Evolutionary conservation across 64 coral and sea anemone genomes (phyloP), one percentile per base, ranked within the genome.

Genomic region (Porites australiensis): DNA sequence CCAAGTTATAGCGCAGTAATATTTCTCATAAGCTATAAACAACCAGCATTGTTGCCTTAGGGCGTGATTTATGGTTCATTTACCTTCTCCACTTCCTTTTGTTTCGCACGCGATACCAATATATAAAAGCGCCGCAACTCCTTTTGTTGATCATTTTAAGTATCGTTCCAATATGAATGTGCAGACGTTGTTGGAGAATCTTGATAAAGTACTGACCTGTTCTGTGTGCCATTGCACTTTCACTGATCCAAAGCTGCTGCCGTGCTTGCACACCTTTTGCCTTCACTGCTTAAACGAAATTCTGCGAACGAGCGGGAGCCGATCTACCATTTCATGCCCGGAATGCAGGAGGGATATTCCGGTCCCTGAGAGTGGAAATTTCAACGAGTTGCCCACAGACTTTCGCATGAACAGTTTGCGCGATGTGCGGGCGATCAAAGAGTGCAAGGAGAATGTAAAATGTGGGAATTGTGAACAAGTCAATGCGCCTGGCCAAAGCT

Each of bases 201-300:
- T 87, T 37, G 50, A 67, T 11, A 48, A 87, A 21, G 66, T 73
- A 45, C 5, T 87, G 5, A 50, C 64, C 21, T 87, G 84, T 54
- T 18, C 44, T 13, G 64, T 87, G 48, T 87, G 67, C n/a, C n/a
- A 5, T 48, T 22, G 37, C n/a, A 87, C 46, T 13, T 87, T 52
- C 15, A 58, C 45, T 23, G n/a, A 54, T 50, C 84, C 43, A 71
- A 87, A 87, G 19, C 50, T 58, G 84, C 20, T 87, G 49, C 84
- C 84, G 8, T 87, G 84, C 7, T 23, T 72, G 22, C 84, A 87
- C 27, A 87, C 11, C 22, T 72, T 87, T 57, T 87, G 84, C 27
- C 20, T 87, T 7, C 47, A 72, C 5, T 87, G 85, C 50, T 64
- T 86, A 47, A 86, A 86, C 82, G 45, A 69, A 10, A 86, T 86